Evolutionary conservation across 2,888 invertebrate genomes (phyloP), one percentile per base, ranked within the genome.

Genomic region (Electrophaes corylata): DNA sequence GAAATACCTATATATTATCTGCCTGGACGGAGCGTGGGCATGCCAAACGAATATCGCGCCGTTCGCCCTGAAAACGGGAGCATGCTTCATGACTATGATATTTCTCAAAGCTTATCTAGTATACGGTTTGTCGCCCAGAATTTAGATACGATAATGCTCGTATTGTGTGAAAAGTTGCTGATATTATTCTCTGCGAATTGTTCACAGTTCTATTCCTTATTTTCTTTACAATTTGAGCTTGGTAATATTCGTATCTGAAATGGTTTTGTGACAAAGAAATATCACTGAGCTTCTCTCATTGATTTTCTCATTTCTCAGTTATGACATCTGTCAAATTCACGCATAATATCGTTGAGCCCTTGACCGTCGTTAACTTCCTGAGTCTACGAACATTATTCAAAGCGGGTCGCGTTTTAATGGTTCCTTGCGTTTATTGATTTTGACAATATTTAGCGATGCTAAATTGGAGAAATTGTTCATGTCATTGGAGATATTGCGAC

Each of bases 1-100:
- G 79, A 81, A 76, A 81, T 81, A 79, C 16, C 37, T 37, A 37
- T 14, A 10, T 37, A 37, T 8, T 81, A 80, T 79, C 79, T 74
- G 71, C 73, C 64, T 67, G 69, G 67, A 60, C 62, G 64, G 62
- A 62, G 65, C 65, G 62, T 60, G 62, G 58, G 49, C 70, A 73
- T 70, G 58, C 62, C 62, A 57, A 64, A 60, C 60, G 60, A 69
- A 63, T 70, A 64, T 66, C 64, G 51, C 57, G 41, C 59, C 56
- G 55, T 43, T 60, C 57, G 51, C 62, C 60, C 62, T 62, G 57
- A 39, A 57, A 55, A 51, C 39, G 41, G 46, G 57, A 60, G 46
- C 61, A 45, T 58, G 56, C 59, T 60, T 60, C 62, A 62, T 58
- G 61, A 61, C 64, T 60, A 56, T 64, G 60, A 67, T 69, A 69